A percentile compares a stretch with the other conserved stretches of the same genome.
phyloP scores from a whole-genome alignment of 1,140 invertebrate species.

The Zaprionus taronus region DNA sequence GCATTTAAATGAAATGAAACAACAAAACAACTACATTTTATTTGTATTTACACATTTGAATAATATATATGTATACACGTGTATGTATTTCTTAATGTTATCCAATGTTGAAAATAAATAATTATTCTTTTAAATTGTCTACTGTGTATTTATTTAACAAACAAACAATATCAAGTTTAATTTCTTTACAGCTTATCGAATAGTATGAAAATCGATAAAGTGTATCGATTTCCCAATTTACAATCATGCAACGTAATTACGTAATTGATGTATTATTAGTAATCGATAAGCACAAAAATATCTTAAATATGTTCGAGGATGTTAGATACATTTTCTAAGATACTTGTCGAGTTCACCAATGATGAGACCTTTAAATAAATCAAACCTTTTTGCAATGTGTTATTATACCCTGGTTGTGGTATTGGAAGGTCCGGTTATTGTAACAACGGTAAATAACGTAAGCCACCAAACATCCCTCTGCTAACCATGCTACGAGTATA shows the following conservation, averaged over 20 bases:
- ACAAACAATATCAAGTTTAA: too few species aligned
- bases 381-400: too few species aligned
- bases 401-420: too few species aligned
- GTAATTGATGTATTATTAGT: neutral
- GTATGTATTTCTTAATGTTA: conserved; percentile 58
- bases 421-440: too few species aligned
- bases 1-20: conserved; percentile 64
- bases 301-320: neutral
- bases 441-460: too few species aligned
- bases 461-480: too few species aligned
- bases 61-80: conserved; percentile 36
- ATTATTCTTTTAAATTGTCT: conserved; percentile 64
- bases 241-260: neutral
- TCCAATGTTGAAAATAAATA: conserved; percentile 79
- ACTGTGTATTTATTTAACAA: neutral
- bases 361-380: too few species aligned
- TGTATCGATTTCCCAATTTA: neutral
- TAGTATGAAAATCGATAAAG: too few species aligned
- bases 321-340: too few species aligned
- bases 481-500: too few species aligned
- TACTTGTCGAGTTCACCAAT: too few species aligned
- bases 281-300: neutral
- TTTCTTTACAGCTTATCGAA: neutral
- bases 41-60: conserved; percentile 61
- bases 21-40: conserved; percentile 24